Evolutionary conservation across 2,888 invertebrate species (phyloP).

Genomic region (Tetragonula carbonaria): DNA sequence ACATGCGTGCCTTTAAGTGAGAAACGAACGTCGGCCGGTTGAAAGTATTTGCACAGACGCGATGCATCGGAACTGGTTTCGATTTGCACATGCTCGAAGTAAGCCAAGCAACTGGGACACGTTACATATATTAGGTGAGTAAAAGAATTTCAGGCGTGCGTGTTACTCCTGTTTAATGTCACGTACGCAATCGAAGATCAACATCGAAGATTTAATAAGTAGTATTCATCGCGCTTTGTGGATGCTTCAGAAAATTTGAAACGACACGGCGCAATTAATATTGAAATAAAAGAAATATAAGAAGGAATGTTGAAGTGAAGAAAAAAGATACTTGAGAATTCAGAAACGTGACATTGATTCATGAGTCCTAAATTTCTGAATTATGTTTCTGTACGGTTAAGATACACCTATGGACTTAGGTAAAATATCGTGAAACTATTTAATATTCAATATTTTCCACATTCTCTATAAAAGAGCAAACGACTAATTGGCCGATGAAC

Average conservation of each 20-base stretch:
- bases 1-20: background rate
- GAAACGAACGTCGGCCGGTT: conserved; percentile 17
- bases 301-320: background rate
- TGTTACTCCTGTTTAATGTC: background rate
- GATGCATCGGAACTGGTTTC: conserved; percentile 63
- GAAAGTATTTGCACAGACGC: conserved; percentile 60
- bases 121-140: conserved; percentile 61
- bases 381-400: background rate
- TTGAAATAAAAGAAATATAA: background rate
- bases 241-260: background rate
- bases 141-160: conserved; percentile 42
- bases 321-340: background rate
- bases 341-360: background rate
- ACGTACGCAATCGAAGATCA: conserved; percentile 14
- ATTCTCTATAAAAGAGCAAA: background rate
- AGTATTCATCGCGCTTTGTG: background rate
- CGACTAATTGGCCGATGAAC: background rate
- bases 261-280: background rate
- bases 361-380: background rate
- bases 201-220: background rate
- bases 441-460: background rate
- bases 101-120: conserved; percentile 73
- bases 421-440: too few relatives aligned
- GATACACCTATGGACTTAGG: background rate
- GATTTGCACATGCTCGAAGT: conserved; percentile 61